phyloP scores from a whole-genome alignment of 1,140 invertebrate species.

The Caerostris extrusa region DNA sequence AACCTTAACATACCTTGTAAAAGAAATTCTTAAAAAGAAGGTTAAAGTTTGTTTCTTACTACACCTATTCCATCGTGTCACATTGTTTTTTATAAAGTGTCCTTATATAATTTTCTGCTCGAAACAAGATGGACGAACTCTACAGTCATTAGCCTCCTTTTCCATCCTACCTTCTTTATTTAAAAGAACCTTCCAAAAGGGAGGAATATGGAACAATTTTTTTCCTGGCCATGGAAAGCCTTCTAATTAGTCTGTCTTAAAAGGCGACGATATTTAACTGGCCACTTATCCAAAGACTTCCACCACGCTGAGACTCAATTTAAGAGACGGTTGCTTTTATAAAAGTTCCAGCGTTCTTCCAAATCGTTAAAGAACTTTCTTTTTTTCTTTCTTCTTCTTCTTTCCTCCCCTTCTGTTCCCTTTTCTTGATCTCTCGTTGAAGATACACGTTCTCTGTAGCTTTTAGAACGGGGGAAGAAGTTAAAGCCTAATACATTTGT shows the following conservation, averaged over 20 bases:
- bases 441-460: background rate
- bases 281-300: constrained; percentile 53
- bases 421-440: background rate
- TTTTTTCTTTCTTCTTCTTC: constrained; percentile 51
- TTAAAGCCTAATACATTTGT: constrained; percentile 70
- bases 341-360: constrained; percentile 55
- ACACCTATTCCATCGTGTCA: background rate
- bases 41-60: too few relatives aligned
- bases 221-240: background rate
- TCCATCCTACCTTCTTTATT: constrained; percentile 44
- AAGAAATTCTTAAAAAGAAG: too few relatives aligned
- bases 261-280: constrained; percentile 75
- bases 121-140: background rate
- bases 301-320: constrained; percentile 55
- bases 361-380: constrained; percentile 69
- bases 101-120: background rate
- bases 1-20: too few relatives aligned
- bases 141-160: constrained; percentile 61
- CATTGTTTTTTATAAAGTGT: background rate
- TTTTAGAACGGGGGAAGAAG: constrained; percentile 16
- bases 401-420: background rate
- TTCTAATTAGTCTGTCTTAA: constrained; percentile 70
- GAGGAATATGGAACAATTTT: background rate
- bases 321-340: constrained; percentile 54
- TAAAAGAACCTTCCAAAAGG: constrained; percentile 42